phyloP scores from a whole-genome alignment of 2,888 invertebrate genomes.

The Meghimatium bilineatum region DNA sequence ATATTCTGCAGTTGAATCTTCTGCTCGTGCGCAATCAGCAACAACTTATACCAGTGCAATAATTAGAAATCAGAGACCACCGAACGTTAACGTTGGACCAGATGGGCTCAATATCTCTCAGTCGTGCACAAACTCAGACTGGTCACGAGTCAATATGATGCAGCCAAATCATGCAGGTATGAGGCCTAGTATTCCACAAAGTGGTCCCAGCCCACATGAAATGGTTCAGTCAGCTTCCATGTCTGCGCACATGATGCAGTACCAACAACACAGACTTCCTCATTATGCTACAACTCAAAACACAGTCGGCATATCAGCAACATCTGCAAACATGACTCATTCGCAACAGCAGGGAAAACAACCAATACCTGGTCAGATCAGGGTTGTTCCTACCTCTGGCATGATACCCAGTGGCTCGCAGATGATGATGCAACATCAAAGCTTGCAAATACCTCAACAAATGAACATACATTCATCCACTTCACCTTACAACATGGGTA shows the following conservation, averaged over 20 bases:
- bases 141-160: constrained; percentile 61
- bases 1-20: constrained; percentile 28
- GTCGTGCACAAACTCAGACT: constrained; percentile 79
- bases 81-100: constrained; percentile 81
- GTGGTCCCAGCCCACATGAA: constrained; percentile 2
- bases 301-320: constrained; percentile 34
- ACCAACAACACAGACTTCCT: constrained; percentile 39
- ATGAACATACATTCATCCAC: constrained; percentile 55
- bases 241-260: constrained; percentile 50
- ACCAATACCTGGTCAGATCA: constrained; percentile 54
- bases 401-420: constrained; percentile 59
- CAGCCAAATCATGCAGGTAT: constrained; percentile 22
- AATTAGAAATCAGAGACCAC: constrained; percentile 80
- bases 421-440: constrained; percentile 70
- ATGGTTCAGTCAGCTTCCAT: constrained; percentile 44
- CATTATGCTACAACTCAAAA: constrained; percentile 17
- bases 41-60: constrained; percentile 72
- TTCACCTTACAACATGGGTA: constrained; percentile 38
- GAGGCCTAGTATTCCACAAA: constrained; percentile 50
- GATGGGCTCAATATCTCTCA: constrained; percentile 79
- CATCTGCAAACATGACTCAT: constrained; percentile 78
- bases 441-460: constrained; percentile 78
- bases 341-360: constrained; percentile 63
- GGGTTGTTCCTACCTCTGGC: constrained; percentile 44
- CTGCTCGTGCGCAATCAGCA: constrained; percentile 26